phyloP scores from a whole-genome alignment of 2,113 vertebrate genomes.

The Ictidomys tridecemlineatus region DNA sequence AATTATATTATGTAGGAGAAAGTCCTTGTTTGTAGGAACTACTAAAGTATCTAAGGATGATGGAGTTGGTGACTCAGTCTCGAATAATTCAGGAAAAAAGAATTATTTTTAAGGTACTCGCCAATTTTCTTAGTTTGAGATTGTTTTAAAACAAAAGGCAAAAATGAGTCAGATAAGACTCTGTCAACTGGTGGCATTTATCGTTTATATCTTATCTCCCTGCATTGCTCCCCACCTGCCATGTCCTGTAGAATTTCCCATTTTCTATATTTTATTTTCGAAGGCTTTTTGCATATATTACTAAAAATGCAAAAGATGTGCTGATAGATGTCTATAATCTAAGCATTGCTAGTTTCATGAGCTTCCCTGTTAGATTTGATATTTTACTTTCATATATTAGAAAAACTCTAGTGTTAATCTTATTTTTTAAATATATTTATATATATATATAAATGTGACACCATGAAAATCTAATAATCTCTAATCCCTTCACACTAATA shows the following conservation, averaged over 20 bases:
- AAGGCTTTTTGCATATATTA: neutral
- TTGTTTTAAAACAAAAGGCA: slow-evolving; percentile 21
- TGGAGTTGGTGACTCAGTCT: neutral
- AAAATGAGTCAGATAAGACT: neutral
- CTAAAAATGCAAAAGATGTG: neutral
- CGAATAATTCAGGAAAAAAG: neutral
- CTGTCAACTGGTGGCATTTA: neutral
- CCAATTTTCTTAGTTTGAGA: neutral
- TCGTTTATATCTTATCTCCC: neutral
- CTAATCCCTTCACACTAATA: slow-evolving; percentile 1
- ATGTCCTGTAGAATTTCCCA: neutral
- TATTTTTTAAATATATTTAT: neutral
- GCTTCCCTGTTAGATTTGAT: neutral
- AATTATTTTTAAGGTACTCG: neutral
- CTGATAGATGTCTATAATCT: neutral
- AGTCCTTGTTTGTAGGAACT: neutral
- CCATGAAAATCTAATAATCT: slow-evolving; percentile 40
- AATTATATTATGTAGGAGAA: neutral
- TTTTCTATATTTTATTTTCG: neutral
- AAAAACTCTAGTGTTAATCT: neutral
- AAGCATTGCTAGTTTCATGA: neutral
- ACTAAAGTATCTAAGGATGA: neutral
- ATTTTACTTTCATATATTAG: neutral
- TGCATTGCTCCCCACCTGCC: too few species aligned
- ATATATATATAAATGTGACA: neutral